Evolutionary conservation across 2,888 invertebrate species (phyloP), one percentile per base, ranked within the genome.

Genomic region (Thalpophila matura): DNA sequence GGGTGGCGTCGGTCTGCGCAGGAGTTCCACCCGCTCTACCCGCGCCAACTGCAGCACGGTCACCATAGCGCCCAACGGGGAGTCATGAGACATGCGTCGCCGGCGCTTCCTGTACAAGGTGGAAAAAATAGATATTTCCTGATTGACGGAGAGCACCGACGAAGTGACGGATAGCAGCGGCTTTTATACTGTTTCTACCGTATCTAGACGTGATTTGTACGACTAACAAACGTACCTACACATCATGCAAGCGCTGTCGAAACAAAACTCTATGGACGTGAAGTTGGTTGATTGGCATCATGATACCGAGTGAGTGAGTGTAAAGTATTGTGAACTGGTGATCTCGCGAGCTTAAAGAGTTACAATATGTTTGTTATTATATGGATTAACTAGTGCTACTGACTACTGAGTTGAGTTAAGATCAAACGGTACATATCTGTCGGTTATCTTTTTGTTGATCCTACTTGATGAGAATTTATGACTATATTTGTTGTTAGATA

Each of bases 1-100:
- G 12, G 94, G 93, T 0, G 92, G 92, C 1, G 89, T 81, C 1
- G 94, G 89, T 0, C 75, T 95, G 60, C 87, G 95, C 26, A 81
- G 95, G 31, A 95, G 95, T 58, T 95, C 95, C 14, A 95, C 95
- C 0, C 87, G 95, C 0, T 95, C 95, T 3, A 95, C 95, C 1
- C 92, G 95, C 12, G 95, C 95, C 50, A 95, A 95, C 86, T 95
- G 94, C 90, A 95, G 95, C 90, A 95, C 95, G 9, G 93, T 95
- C n/a, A 95, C 95, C 0, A 89, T 92, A 86, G 93, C 95, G 0
- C 94, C 95, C 6, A 95, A 95, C 66, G 94, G 91, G 7, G 95
- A 95, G 55, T 93, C 93, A 87, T 95, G 95, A 95, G 90, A 91
- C 59, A 84, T 90, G 85, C 90, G 89, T 47, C 91, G 90, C 61